Evolutionary conservation across 2,888 invertebrate genomes (phyloP), one percentile per base, ranked within the genome.

Genomic region (Uropetala carovei): DNA sequence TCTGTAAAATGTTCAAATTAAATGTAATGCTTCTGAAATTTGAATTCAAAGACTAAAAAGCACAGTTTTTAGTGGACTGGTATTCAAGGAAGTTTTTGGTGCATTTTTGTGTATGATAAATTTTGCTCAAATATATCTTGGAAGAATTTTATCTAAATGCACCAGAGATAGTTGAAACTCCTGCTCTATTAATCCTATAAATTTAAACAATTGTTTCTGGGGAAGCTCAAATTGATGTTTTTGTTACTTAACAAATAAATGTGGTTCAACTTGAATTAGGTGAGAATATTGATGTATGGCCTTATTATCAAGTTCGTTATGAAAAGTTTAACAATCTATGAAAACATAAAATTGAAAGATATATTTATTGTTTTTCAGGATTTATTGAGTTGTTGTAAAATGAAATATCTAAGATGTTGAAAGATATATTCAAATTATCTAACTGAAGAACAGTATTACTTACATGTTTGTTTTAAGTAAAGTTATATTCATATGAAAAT

Each of bases 1-100:
- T 89, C 89, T 89, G 89, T 89, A 64, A 89, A 89, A 89, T 89
- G 89, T 89, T 89, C 89, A 89, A 89, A 89, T 68, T 89, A 43
- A 89, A 89, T 89, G 89, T 89, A 68, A 89, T 13, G 43, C 68
- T 89, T 60, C 89, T 64, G 75, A 27, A n/a, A 89, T 64, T 89
- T 60, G 89, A 89, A 64, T 89, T 64, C 89, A 89, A 27, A 18
- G 89, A 43, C 64, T 64, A n/a, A 64, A n/a, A 30, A 68, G 11
- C n/a, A 64, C 43, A 64, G 30, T 43, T 89, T 18, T 64, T 27
- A 43, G 64, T 89, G 64, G 64, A 89, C 18, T 68, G 89, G 16
- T 89, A 89, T 30, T n/a, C 64, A n/a, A 89, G 68, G 89, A 89
- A 18, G 89, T n/a, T 43, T 64, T 11, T 89, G 89, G 89, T 89